These are phyloP conservation scores for Discoglossus pictus DNA, from an alignment of 2,797 vertebrate species.

Conservation along the genomic window DNA sequence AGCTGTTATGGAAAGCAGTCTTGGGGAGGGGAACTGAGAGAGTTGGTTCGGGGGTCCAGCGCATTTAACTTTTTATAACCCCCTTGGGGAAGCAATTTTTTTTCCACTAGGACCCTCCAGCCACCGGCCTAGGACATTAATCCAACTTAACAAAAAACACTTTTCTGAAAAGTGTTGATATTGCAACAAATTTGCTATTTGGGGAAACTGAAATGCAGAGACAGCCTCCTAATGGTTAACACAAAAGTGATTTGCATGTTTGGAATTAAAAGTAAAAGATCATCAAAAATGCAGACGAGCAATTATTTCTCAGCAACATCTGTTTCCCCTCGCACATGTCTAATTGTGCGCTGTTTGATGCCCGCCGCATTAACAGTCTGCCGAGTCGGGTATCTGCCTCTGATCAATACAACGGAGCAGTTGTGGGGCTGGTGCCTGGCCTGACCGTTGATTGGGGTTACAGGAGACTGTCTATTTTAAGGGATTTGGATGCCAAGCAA, in stretches of 20 bases:
- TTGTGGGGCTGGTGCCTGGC: conserved; percentile 27
- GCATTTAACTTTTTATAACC: too few species aligned
- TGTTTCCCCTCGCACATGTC: conserved; percentile 41
- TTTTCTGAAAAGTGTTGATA: too few species aligned
- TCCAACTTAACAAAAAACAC: too few species aligned
- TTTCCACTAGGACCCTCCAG: too few species aligned
- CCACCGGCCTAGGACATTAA: too few species aligned
- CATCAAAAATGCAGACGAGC: conserved; percentile 47
- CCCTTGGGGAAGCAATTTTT: too few species aligned
- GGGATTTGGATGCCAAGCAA: conserved; percentile 13
- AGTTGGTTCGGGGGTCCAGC: too few species aligned
- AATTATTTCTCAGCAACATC: conserved; percentile 49
- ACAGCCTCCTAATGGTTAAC: conserved; percentile 9
- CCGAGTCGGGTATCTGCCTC: conserved; percentile 27
- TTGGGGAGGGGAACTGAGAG: too few species aligned
- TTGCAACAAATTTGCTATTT: too few species aligned
- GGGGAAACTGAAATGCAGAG: not conserved
- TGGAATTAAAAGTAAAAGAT: conserved; percentile 38
- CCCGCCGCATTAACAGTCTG: conserved; percentile 24
- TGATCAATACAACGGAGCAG: conserved; percentile 37
- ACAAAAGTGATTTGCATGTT: conserved; percentile 42
- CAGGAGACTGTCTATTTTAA: conserved; percentile 40
- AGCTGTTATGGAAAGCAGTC: too few species aligned
- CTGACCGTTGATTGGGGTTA: conserved; percentile 25
- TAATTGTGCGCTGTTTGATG: conserved; percentile 43